These are phyloP conservation scores for Amblyteles armatorius DNA, from an alignment of 2,888 invertebrate genomes.

Conservation along the genomic window DNA sequence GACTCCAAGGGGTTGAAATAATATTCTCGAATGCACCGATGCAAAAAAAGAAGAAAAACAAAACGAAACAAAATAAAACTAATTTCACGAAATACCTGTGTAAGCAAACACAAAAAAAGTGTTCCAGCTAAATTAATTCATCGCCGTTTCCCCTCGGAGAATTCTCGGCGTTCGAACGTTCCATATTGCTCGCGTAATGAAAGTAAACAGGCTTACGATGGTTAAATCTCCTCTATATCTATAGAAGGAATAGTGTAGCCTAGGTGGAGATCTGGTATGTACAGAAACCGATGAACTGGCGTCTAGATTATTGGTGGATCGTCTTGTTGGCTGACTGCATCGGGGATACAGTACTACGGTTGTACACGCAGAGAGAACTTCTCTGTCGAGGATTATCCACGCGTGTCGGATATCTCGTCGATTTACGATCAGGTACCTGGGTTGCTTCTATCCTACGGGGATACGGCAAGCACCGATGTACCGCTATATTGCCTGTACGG, in stretches of 20 bases:
- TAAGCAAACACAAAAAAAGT: neutral
- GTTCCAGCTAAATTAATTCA: neutral
- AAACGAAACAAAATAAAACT: too few species aligned
- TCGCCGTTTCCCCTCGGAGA: neutral
- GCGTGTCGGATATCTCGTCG: conserved; percentile 63
- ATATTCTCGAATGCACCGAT: conserved; percentile 24
- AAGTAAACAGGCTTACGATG: conserved; percentile 44
- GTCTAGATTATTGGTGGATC: neutral
- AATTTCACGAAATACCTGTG: neutral
- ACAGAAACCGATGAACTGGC: conserved; percentile 14
- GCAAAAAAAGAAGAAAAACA: conserved; percentile 2
- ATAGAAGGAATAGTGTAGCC: conserved; percentile 7
- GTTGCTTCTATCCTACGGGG: conserved; percentile 49
- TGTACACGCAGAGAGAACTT: conserved; percentile 27
- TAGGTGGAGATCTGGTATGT: conserved; percentile 12
- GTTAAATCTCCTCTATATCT: neutral
- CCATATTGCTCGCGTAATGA: conserved; percentile 19
- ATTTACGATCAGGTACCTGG: conserved; percentile 51
- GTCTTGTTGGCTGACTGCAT: conserved; percentile 16
- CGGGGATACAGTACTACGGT: conserved; percentile 20
- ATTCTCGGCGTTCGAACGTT: neutral
- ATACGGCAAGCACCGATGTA: conserved; percentile 32
- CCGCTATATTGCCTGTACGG: conserved; percentile 36
- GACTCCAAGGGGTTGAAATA: conserved; percentile 49
- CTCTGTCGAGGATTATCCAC: conserved; percentile 59